phyloP scores from a whole-genome alignment of 1,140 invertebrate species.

The Tetramorium alpestre region DNA sequence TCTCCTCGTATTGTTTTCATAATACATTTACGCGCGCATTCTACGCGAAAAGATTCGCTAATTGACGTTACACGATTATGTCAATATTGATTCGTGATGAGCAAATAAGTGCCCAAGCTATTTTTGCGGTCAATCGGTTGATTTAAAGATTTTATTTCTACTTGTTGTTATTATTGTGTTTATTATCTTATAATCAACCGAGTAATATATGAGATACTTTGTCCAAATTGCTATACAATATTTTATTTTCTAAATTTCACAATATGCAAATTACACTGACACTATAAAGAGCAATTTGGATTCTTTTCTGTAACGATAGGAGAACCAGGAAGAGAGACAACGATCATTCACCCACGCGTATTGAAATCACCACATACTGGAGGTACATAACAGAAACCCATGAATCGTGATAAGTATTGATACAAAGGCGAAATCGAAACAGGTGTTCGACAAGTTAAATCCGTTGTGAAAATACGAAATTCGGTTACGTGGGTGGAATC shows the following conservation, averaged over 20 bases:
- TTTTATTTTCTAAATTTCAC: neutral
- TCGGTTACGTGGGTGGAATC: neutral
- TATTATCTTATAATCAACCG: neutral
- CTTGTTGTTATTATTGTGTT: neutral
- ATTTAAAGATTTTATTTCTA: neutral
- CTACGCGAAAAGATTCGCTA: constrained; percentile 12
- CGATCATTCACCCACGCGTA: constrained; percentile 50
- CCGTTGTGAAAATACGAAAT: constrained; percentile 30
- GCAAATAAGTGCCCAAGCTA: constrained; percentile 7
- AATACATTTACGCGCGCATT: neutral
- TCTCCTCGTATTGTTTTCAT: neutral
- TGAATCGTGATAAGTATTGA: constrained; percentile 64
- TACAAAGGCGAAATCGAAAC: constrained; percentile 49
- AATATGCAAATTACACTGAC: neutral
- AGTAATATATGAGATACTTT: neutral
- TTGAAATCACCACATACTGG: neutral
- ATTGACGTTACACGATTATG: neutral
- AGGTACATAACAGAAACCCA: constrained; percentile 33
- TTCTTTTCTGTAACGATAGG: neutral
- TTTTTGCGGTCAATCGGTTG: neutral
- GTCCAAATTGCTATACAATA: neutral
- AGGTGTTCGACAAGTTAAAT: constrained; percentile 48
- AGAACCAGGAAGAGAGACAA: constrained; percentile 56
- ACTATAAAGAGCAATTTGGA: neutral
- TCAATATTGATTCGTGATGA: constrained; percentile 7